Percentiles rank a stretch among this genome's conserved stretches.
These are phyloP conservation scores for Nymphalis c-album DNA, from an alignment of 2,888 invertebrate species.

Conservation along the genomic window DNA sequence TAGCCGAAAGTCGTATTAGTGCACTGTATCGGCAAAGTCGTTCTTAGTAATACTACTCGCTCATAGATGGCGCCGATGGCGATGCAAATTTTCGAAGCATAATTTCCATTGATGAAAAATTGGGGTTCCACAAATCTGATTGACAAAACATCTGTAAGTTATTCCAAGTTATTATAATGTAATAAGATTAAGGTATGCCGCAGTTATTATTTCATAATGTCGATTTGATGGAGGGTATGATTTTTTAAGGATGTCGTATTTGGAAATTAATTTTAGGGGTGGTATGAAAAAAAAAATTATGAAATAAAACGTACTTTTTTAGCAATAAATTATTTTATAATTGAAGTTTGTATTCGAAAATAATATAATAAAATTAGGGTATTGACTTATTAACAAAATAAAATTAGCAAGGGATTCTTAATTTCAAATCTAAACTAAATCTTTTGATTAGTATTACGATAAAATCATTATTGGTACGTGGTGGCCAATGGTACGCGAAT, in stretches of 20 bases:
- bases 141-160: slow-evolving; percentile 77
- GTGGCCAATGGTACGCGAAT: slow-evolving; percentile 11
- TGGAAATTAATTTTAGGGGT: slow-evolving; percentile 42
- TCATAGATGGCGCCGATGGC: slow-evolving; percentile 76
- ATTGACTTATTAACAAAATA: too few species aligned
- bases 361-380: too few species aligned
- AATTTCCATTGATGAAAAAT: slow-evolving; percentile 77
- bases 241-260: slow-evolving; percentile 39
- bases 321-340: neutral
- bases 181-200: slow-evolving; percentile 73
- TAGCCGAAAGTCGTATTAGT: slow-evolving; percentile 20
- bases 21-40: slow-evolving; percentile 15
- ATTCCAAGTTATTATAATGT: slow-evolving; percentile 73
- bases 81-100: slow-evolving; percentile 74
- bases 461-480: neutral
- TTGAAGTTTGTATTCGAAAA: too few species aligned
- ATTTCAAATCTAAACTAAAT: too few species aligned
- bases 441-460: too few species aligned
- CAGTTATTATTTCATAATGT: slow-evolving; percentile 75
- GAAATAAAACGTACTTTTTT: neutral
- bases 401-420: too few species aligned
- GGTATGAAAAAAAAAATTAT: neutral
- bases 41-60: slow-evolving; percentile 51
- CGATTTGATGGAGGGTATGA: slow-evolving; percentile 62
- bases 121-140: slow-evolving; percentile 69